Evolutionary conservation across 2,888 invertebrate species (phyloP).

Genomic region (Nezara viridula): DNA sequence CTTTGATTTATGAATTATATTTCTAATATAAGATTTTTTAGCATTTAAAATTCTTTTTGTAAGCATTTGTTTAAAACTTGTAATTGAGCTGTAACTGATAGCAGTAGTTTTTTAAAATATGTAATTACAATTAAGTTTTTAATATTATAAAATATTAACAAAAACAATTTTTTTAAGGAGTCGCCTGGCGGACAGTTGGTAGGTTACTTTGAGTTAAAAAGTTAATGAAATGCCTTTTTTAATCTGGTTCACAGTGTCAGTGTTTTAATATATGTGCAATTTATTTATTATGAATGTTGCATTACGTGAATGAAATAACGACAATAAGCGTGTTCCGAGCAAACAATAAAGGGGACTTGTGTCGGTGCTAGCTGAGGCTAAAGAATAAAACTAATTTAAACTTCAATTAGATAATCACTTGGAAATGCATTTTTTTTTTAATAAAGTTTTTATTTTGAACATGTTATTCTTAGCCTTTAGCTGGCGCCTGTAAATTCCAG

Average conservation of each 20-base stretch:
- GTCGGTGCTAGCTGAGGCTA: background rate
- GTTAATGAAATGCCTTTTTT: conserved; percentile 24
- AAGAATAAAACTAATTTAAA: background rate
- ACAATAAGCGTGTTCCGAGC: background rate
- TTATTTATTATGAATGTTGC: conserved; percentile 10
- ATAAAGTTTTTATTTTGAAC: background rate
- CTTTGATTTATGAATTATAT: too few species aligned
- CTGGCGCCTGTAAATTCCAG: background rate
- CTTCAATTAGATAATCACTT: background rate
- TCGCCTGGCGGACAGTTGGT: conserved; percentile 61
- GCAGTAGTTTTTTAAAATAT: background rate
- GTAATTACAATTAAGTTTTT: background rate
- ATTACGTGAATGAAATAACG: background rate
- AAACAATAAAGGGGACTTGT: background rate
- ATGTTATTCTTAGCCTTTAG: background rate
- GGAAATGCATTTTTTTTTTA: background rate
- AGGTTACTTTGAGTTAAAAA: conserved; percentile 56
- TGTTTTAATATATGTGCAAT: conserved; percentile 9
- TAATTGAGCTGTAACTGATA: background rate
- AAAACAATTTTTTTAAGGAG: conserved; percentile 61
- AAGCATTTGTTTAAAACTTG: background rate
- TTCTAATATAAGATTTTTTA: too few species aligned
- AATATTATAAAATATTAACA: conserved; percentile 8
- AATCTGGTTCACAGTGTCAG: background rate
- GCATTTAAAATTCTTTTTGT: too few species aligned